Base-by-base conservation (phyloP, 2,888 invertebrate genomes). In the Ennomos erosarius region DNA sequence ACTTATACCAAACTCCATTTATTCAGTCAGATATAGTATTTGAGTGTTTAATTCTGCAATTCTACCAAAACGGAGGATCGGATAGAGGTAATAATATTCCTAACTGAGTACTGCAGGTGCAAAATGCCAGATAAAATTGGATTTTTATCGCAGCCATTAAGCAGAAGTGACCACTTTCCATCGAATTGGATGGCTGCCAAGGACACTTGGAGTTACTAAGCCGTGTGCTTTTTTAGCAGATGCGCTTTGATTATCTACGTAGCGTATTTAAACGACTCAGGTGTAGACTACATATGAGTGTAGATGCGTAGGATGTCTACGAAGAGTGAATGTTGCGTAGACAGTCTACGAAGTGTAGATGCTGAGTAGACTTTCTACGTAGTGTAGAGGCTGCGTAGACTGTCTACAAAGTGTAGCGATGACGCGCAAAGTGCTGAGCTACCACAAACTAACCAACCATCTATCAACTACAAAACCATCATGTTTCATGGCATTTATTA, bases 121-220 rank as follows among this genome's bases (percentile, higher is more conserved):
- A 55, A 59, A 51, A 46, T 45, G 26, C 36, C 12, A 50, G 50
- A 59, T 54, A 54, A 59, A 59, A 59, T 59, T 55, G 50, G 49
- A 55, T 51, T 50, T 59, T 55, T 55, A 59, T 59, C 54, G 45
- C 11, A 39, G 34, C 59, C 38, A 47, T 59, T 55, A 55, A 45
- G 26, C 46, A 47, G 37, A 51, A 59, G 55, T 59, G 59, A 59
- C 59, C 59, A 59, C 59, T 59, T 59, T 43, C 38, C 49, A 35
- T 42, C 26, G 33, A 44, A 37, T 51, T 59, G 59, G 59, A 38
- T 4, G 34, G 38, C 42, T 51, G 55, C 59, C 59, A 59, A 40
- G 1, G 16, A 40, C 37, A 46, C 46, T 54, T 54, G 44, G 10
- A 16, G 12, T 13, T 16, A 44, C 37, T 37, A 8, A 43, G 11